Evolutionary conservation across 2,797 vertebrate genomes (phyloP), one percentile per base, ranked within the genome.

Genomic region (Phataginus tetradactyla): DNA sequence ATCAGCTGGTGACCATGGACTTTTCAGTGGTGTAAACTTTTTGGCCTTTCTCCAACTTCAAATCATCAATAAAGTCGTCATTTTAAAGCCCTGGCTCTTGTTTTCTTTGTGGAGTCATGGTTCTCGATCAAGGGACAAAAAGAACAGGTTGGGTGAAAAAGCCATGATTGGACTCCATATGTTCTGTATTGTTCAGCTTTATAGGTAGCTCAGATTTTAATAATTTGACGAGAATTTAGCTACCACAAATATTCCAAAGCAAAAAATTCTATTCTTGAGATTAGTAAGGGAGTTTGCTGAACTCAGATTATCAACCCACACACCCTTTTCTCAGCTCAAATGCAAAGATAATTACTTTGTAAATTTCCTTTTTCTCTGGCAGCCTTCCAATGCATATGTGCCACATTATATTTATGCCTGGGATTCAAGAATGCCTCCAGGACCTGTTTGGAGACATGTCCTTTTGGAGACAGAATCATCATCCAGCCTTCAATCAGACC

Each of bases 51-150:
- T 64, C 64, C 8, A 71, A 61, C 13, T 81, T 95, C 51, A 72
- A 61, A 92, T 39, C 23, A 55, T 45, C 93, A 96, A 85, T 97
- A 95, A 96, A 96, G 25, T 75, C 15, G 91, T 83, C 91, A 83
- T 83, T 45, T 45, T 53, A 32, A 49, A 86, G 18, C 0, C 1
- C n/a, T 91, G 91, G 18, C 32, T 86, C 12, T 71, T 79, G n/a
- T 93, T 91, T 96, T 94, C 4, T 7, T 75, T 89, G 11, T 49
- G 64, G 23, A 20, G 25, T 15, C 27, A 29, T 20, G 8, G 14
- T 49, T 85, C 20, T 85, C 55, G 25, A 11, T n/a, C n/a, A 23
- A 45, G n/a, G 23, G 37, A 45, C 5, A 81, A 49, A 64, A 51
- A 51, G 32, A 5, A 15, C 7, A 23, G 32, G 17, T 4, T 45